Base-by-base conservation (phyloP, 92 coral and sea anemone genomes). In the Epizoanthus stellaris region DNA sequence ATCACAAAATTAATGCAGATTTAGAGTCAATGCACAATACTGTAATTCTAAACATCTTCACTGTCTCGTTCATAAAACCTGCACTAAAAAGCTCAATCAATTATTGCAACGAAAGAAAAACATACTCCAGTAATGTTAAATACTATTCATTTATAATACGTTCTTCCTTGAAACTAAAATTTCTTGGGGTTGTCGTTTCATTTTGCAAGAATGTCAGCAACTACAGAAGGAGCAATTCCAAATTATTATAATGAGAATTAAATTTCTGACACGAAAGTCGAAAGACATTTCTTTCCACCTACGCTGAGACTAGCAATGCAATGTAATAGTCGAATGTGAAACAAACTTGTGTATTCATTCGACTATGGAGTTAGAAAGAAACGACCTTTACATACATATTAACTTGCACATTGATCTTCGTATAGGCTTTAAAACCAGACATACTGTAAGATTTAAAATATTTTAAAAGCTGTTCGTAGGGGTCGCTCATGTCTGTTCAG, bases 251-350 rank as follows among this genome's bases (percentile, higher is more conserved):
- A 76, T 79, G 42, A 58, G 43, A 64, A 63, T 45, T 69, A 64
- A 77, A 79, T 63, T 62, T 77, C 66, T 79, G 71, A 62, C 83
- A 79, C 83, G 83, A 79, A 63, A 45, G 82, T 58, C 69, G 83
- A 79, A 63, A 45, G 82, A 76, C 69, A 21, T 76, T 59, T 47
- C 53, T 36, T 63, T 43, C 58, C 82, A 36, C 82, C 83, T 63
- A 79, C 83, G 71, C 83, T 52, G 56, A 79, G 42, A 68, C 38
- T 68, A 6, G 20, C 69, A 64, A 0, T 17, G 67, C n/a, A n/a
- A n/a, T n/a, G n/a, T n/a, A n/a, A n/a, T 20, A 23, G 25, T 58
- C 6, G 16, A 42, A 7, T 20, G 66, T 57, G 54, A 57, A 76
- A 19, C 45, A 57, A 57, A 38, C 69, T 36, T 49, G 67, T 9